These are phyloP conservation scores for Crocallis elinguaria DNA, from an alignment of 2,888 invertebrate genomes.

Conservation along the genomic window DNA sequence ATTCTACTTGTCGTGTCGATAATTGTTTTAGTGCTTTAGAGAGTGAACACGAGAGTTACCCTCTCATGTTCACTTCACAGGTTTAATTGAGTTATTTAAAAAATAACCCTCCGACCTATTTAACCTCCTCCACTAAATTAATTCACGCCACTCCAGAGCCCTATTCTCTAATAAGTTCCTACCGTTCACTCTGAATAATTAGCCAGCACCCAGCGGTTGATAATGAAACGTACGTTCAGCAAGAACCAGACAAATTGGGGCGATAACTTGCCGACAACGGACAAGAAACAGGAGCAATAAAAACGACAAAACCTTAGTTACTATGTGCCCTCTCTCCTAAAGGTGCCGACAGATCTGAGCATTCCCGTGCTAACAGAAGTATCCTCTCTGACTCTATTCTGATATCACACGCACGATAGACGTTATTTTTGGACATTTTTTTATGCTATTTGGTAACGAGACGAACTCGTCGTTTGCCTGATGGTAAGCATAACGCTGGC, in stretches of 20 bases:
- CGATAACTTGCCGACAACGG: slow-evolving; percentile 47
- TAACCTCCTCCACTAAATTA: slow-evolving; percentile 20
- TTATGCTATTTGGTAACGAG: too few species aligned
- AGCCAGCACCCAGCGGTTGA: slow-evolving; percentile 29
- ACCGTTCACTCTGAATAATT: slow-evolving; percentile 34
- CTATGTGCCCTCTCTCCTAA: slow-evolving; percentile 27
- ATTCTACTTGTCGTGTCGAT: too few species aligned
- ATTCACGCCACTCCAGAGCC: slow-evolving; percentile 15
- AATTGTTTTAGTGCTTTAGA: too few species aligned
- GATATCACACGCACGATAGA: too few species aligned
- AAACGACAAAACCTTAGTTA: slow-evolving; percentile 22
- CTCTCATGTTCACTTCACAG: too few species aligned
- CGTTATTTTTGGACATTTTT: too few species aligned
- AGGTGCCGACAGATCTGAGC: not conserved
- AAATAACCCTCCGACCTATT: not conserved
- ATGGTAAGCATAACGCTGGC: too few species aligned
- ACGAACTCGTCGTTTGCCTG: too few species aligned
- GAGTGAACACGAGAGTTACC: too few species aligned
- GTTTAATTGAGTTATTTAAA: too few species aligned
- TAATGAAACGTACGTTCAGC: slow-evolving; percentile 35
- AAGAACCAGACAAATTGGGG: slow-evolving; percentile 51
- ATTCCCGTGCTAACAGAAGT: too few species aligned
- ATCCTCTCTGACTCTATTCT: too few species aligned
- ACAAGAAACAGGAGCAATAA: slow-evolving; percentile 42
- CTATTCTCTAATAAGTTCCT: slow-evolving; percentile 21